A percentile compares a stretch with the other conserved stretches of the same genome.
Conservation (phyloP, 1,140 invertebrate species). For the Probaryconus sp. region DNA sequence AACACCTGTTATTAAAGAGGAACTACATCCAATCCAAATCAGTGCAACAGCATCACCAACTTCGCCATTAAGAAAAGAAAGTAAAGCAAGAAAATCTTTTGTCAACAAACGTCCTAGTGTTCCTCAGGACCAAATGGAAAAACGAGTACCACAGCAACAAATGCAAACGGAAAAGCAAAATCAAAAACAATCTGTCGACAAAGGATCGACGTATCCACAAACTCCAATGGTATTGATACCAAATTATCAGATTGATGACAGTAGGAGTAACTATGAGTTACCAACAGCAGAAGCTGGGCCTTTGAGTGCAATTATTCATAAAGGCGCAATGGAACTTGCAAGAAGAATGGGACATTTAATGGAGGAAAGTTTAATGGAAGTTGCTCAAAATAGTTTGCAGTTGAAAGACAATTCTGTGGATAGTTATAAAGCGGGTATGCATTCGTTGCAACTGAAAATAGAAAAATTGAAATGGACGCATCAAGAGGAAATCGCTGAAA, state of each 20-base stretch:
- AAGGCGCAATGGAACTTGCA: conserved; percentile 68
- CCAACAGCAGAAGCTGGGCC: conserved; percentile 77
- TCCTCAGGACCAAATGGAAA: conserved; percentile 32
- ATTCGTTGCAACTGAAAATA: conserved; percentile 81
- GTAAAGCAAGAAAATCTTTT: conserved; percentile 71
- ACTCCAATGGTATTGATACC: conserved; percentile 65
- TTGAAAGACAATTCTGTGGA: conserved; percentile 51
- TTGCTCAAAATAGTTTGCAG: conserved; percentile 61
- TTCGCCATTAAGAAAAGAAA: conserved; percentile 54
- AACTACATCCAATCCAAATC: conserved; percentile 3
- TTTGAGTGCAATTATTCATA: conserved; percentile 72
- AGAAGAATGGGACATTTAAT: conserved; percentile 72
- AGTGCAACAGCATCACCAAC: conserved; percentile 7
- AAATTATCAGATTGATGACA: conserved; percentile 44
- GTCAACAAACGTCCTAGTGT: conserved; percentile 63
- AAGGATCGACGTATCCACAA: conserved; percentile 14
- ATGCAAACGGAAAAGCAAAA: no score
- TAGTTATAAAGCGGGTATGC: conserved; percentile 79
- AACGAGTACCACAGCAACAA: conserved; percentile 1
- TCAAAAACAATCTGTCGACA: conserved; percentile 22
- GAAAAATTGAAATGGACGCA: conserved; percentile 83
- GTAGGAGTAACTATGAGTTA: conserved; percentile 64
- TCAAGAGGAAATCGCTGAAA: conserved; percentile 81
- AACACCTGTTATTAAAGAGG: conserved; percentile 37
- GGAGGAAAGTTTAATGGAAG: conserved; percentile 71